phyloP scores from a whole-genome alignment of 2,888 invertebrate species.

The Drosophila lacicola region DNA sequence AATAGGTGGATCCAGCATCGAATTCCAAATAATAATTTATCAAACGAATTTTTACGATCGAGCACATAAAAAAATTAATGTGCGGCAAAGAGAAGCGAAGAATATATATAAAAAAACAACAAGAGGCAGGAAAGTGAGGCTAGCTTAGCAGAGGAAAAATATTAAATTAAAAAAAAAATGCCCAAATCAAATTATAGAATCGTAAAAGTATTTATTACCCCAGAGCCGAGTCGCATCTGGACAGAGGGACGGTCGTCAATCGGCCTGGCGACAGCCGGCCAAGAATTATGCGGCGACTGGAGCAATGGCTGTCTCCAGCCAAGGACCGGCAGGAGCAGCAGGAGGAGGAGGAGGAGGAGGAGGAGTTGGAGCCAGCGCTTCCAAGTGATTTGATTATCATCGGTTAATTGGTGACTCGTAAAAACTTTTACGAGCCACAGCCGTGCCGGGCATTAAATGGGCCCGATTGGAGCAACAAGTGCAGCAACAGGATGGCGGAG shows the following conservation, averaged over 20 bases:
- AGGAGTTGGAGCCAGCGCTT: slow-evolving; percentile 32
- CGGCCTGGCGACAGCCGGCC: slow-evolving; percentile 44
- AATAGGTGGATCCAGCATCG: slow-evolving; percentile 27
- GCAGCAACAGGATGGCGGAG: slow-evolving; percentile 37
- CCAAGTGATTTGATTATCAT: slow-evolving; percentile 83
- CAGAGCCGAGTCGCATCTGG: slow-evolving; percentile 20
- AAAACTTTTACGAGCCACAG: slow-evolving; percentile 80
- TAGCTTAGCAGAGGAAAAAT: slow-evolving; percentile 49
- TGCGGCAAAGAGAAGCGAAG: slow-evolving; percentile 28
- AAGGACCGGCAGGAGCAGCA: neutral
- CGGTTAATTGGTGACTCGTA: slow-evolving; percentile 84
- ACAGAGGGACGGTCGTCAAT: slow-evolving; percentile 45
- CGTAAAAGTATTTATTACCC: slow-evolving; percentile 83
- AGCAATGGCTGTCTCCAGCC: slow-evolving; percentile 31
- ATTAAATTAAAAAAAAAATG: slow-evolving; percentile 67
- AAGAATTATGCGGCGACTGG: slow-evolving; percentile 62
- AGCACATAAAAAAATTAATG: slow-evolving; percentile 78
- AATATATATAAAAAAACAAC: neutral
- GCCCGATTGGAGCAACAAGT: slow-evolving; percentile 70
- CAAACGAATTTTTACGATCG: slow-evolving; percentile 78
- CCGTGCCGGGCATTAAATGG: slow-evolving; percentile 62
- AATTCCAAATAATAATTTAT: slow-evolving; percentile 81
- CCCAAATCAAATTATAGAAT: slow-evolving; percentile 84
- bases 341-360: slow-evolving; percentile 9
- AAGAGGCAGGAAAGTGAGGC: slow-evolving; percentile 16